These are phyloP conservation scores for Dryobotodes eremita DNA, from an alignment of 2,888 invertebrate species.

Conservation along the genomic window DNA sequence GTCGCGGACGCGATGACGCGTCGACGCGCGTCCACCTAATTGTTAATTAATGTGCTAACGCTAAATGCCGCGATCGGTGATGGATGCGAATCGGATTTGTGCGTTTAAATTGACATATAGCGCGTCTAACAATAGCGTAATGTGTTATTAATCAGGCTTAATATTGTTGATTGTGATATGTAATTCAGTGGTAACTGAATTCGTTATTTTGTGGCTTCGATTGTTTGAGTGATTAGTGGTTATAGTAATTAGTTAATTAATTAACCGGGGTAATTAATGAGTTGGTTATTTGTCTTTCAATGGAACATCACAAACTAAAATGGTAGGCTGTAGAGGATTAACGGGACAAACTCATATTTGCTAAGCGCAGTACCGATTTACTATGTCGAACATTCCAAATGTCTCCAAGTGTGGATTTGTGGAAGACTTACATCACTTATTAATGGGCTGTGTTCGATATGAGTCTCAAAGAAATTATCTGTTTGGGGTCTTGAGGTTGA, in stretches of 20 bases:
- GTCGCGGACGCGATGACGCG: conserved; percentile 65
- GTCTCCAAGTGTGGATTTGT: neutral
- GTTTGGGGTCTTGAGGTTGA: no score
- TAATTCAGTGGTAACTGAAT: conserved; percentile 32
- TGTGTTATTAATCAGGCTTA: conserved; percentile 60
- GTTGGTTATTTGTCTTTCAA: conserved; percentile 15
- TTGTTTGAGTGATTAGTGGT: conserved; percentile 27
- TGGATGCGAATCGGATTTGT: conserved; percentile 72
- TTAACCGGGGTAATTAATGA: neutral
- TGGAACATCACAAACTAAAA: neutral
- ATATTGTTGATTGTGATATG: conserved; percentile 38
- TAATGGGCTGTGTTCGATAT: no score
- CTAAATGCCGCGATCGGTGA: conserved; percentile 67
- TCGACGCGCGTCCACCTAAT: conserved; percentile 64
- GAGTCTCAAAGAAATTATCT: no score
- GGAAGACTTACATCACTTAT: no score
- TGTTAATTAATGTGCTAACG: conserved; percentile 70
- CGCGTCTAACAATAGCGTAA: conserved; percentile 57
- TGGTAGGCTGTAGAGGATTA: neutral
- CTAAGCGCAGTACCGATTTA: neutral
- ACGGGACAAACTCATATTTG: neutral
- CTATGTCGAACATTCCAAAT: neutral
- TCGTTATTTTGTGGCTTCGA: conserved; percentile 40
- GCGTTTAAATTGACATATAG: conserved; percentile 64
- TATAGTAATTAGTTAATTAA: conserved; percentile 4